Conservation (phyloP, 64 coral and sea anemone species). For the Astreopora myriophthalma region DNA sequence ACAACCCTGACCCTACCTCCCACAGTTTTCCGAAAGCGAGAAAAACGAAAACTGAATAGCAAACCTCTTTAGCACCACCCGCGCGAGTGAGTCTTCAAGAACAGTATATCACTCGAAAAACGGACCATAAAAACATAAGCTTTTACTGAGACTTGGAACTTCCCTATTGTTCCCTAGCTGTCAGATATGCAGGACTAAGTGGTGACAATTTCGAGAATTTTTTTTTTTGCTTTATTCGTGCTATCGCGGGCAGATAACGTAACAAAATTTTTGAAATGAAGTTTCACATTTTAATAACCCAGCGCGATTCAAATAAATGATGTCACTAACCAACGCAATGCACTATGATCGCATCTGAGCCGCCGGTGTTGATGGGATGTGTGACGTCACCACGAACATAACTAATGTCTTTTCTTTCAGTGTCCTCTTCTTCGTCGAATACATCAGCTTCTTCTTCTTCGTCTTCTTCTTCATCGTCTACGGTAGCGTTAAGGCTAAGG, state of each 20-base stretch:
- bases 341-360: slow-evolving; percentile 70
- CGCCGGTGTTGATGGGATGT: slow-evolving; percentile 65
- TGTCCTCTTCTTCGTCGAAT: slow-evolving; percentile 60
- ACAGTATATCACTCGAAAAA: no score
- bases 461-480: slow-evolving; percentile 52
- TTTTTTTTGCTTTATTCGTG: no score
- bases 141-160: no score
- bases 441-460: slow-evolving; percentile 54
- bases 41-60: no score
- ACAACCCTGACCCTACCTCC: neutral
- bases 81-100: neutral
- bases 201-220: no score
- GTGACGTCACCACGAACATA: slow-evolving; percentile 91
- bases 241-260: no score
- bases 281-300: no score
- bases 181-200: no score
- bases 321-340: slow-evolving; percentile 82
- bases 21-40: neutral
- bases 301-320: neutral
- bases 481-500: slow-evolving; percentile 45
- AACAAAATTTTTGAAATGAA: no score
- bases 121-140: no score
- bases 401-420: slow-evolving; percentile 58
- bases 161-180: no score
- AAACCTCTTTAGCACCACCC: neutral